phyloP scores from a whole-genome alignment of 2,113 vertebrate genomes.

The Copsychus sechellarum region DNA sequence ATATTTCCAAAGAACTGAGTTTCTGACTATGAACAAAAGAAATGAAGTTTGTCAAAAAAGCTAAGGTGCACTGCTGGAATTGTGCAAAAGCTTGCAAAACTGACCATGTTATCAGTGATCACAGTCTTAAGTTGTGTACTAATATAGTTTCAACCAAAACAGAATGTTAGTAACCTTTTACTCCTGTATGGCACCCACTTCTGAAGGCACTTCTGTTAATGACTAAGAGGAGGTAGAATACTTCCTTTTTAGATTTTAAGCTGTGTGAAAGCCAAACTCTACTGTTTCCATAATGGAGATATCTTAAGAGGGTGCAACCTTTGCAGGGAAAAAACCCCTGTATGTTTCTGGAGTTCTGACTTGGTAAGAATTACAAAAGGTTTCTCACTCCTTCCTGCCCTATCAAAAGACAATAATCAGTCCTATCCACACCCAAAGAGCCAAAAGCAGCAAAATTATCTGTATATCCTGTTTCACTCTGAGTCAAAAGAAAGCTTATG shows the following conservation, averaged over 20 bases:
- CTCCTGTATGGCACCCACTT: background rate
- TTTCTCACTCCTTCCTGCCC: background rate
- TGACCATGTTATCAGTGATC: background rate
- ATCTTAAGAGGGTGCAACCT: background rate
- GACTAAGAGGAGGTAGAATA: constrained; percentile 2
- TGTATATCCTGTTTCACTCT: background rate
- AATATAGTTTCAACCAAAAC: background rate
- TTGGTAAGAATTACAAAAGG: background rate
- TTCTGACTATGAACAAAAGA: background rate
- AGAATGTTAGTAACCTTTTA: background rate
- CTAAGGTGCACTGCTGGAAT: background rate
- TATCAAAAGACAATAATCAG: background rate
- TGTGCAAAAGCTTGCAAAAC: constrained; percentile 11
- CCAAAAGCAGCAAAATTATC: background rate
- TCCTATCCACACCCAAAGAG: background rate
- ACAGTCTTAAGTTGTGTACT: background rate
- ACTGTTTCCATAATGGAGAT: background rate
- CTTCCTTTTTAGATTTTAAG: background rate
- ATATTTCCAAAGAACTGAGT: background rate
- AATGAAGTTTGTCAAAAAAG: background rate
- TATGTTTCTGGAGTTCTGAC: background rate
- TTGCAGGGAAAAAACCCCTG: background rate
- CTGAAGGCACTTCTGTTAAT: constrained; percentile 44
- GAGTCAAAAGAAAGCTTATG: background rate
- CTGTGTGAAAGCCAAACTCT: background rate